phyloP scores from a whole-genome alignment of 2,888 invertebrate species.

The Biston stratarius region DNA sequence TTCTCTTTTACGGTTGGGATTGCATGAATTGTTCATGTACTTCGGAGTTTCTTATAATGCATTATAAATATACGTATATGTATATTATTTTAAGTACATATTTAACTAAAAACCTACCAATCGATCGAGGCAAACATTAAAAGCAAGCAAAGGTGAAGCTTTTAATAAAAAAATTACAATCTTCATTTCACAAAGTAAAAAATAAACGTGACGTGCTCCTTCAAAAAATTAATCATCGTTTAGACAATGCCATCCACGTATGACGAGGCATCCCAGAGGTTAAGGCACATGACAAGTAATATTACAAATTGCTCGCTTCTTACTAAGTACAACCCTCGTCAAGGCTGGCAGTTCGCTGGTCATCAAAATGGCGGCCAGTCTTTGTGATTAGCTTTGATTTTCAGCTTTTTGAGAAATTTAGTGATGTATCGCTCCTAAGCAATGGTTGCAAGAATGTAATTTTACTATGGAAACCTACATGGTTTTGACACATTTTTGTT shows the following conservation, averaged over 20 bases:
- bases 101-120: too few relatives aligned
- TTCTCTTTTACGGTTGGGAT: too few relatives aligned
- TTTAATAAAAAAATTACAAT: too few relatives aligned
- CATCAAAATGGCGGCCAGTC: conserved; percentile 30
- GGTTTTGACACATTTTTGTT: too few relatives aligned
- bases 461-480: too few relatives aligned
- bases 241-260: conserved; percentile 22
- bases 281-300: conserved; percentile 32
- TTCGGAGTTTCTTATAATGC: too few relatives aligned
- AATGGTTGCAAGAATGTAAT: too few relatives aligned
- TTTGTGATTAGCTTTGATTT: conserved; percentile 22
- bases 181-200: background rate
- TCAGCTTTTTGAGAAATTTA: conserved; percentile 6
- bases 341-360: conserved; percentile 29
- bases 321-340: conserved; percentile 30
- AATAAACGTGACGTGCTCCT: background rate
- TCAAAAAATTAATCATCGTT: conserved; percentile 20
- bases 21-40: too few relatives aligned
- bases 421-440: background rate
- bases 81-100: too few relatives aligned
- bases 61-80: too few relatives aligned
- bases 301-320: conserved; percentile 31
- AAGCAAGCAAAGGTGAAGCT: too few relatives aligned
- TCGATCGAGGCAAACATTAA: too few relatives aligned
- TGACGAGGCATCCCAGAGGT: conserved; percentile 19